Conservation (phyloP, 2,113 vertebrate genomes). For the Odocoileus virginianus region DNA sequence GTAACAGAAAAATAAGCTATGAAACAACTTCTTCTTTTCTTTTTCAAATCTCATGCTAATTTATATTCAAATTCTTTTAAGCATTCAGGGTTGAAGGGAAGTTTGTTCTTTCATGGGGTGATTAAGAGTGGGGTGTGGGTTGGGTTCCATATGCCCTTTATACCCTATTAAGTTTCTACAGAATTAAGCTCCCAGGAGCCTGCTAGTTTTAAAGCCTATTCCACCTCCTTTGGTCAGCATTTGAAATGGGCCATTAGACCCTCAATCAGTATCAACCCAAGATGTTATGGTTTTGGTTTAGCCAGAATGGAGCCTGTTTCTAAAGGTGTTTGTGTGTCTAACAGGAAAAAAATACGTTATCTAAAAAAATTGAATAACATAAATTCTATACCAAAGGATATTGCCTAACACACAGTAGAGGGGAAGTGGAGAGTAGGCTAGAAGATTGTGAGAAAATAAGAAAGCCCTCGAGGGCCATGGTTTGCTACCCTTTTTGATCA, state of each 20-base stretch:
- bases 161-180: not conserved
- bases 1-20: not conserved
- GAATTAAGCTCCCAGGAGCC: not conserved
- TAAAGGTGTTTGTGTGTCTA: not conserved
- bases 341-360: not conserved
- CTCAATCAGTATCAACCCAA: not conserved
- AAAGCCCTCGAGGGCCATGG: not conserved
- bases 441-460: not conserved
- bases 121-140: not conserved
- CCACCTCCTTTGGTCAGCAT: not conserved
- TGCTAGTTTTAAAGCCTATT: not conserved
- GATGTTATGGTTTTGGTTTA: not conserved
- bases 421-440: not conserved
- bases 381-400: not conserved
- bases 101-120: not conserved
- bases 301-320: slow-evolving; percentile 10
- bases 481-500: not conserved
- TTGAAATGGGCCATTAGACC: not conserved
- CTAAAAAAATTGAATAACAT: not conserved
- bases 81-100: not conserved
- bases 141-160: not conserved
- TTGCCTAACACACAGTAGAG: not conserved
- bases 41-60: not conserved
- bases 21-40: not conserved
- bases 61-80: not conserved